Base-by-base conservation (phyloP, 1,140 invertebrate species). In the Acarapis woodi region DNA sequence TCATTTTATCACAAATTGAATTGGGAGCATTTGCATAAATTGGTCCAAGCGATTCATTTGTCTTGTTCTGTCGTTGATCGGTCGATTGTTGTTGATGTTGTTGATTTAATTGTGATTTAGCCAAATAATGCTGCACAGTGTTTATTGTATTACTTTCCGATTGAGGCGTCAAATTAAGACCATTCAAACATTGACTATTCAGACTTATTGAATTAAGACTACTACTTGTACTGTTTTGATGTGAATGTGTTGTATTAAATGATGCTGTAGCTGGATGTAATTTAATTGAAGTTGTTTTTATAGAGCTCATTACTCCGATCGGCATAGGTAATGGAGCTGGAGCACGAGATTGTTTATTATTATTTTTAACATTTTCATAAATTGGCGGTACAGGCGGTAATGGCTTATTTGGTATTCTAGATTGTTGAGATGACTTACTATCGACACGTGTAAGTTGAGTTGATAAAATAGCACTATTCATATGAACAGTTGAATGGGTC, bases 321-420 rank as follows among this genome's bases (percentile, higher is more conserved):
- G 2, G 19, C 12, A 5, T 32, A 16, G 35, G 35, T 26, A 24
- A 24, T 16, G 35, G 35, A n/a, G 35, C 9, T 6, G 35, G 35
- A 8, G 35, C 24, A 1, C 14, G 21, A 9, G 25, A 14, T 14
- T 8, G 25, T 14, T 9, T 14, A 9, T 8, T 8, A 8, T 14
- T 8, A 12, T 37, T 37, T n/a, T 18, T 26, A 6, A 37, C 8
- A 16, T 37, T 37, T 12, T 25, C 35, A 24, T 37, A 37, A 2
- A 37, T 37, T 14, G 35, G 35, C 12, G 35, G 35, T 9, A 24
- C 22, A 16, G 35, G 35, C 14, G 35, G 35, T 8, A 24, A 24
- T 12, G 22, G 34, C 16, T 35, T 35, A 16, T 18, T 35, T 9
- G 34, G 34, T 35, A 35, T 25, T 12, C 34, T 12, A 14, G 32